Conservation (phyloP, 2,113 vertebrate species). For the Pterocles burchelli region DNA sequence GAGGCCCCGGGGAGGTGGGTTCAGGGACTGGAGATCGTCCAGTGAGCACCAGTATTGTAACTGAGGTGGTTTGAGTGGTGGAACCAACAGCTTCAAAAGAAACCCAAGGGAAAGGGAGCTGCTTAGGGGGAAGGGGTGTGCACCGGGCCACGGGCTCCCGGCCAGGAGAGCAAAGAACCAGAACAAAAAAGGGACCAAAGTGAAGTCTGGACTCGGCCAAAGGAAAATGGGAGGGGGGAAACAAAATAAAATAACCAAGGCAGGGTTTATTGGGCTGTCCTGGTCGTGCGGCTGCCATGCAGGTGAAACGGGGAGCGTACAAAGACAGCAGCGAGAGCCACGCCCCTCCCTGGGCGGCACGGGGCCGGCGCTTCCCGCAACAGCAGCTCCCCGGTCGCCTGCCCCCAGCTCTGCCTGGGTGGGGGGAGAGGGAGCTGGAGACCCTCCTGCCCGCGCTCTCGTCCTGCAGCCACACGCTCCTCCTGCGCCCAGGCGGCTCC, state of each 20-base stretch:
- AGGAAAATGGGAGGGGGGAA: background rate
- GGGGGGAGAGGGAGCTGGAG: background rate
- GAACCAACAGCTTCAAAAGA: slow-evolving; percentile 29
- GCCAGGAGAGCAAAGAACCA: background rate
- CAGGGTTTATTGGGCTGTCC: slow-evolving; percentile 57
- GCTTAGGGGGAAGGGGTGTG: background rate
- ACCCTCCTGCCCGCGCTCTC: fast-evolving
- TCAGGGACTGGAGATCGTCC: slow-evolving; percentile 60
- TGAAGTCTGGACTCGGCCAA: slow-evolving; percentile 51
- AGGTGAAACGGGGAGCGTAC: slow-evolving; percentile 6
- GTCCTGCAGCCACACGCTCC: background rate
- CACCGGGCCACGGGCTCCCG: background rate
- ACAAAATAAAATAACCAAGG: slow-evolving; percentile 54
- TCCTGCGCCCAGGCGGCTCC: slow-evolving; percentile 4
- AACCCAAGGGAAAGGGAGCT: background rate
- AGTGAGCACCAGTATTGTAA: slow-evolving; percentile 70
- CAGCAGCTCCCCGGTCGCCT: fast-evolving
- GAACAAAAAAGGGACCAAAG: slow-evolving; percentile 55
- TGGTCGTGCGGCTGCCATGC: background rate
- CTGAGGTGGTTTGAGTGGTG: slow-evolving; percentile 43
- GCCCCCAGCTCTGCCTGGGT: fast-evolving
- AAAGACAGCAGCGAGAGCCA: background rate
- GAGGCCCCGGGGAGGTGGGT: background rate
- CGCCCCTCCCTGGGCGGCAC: background rate
- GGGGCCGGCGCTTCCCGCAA: fast-evolving